Evolutionary conservation across 2,113 vertebrate genomes (phyloP).

Genomic region (Pygathrix nemaeus): DNA sequence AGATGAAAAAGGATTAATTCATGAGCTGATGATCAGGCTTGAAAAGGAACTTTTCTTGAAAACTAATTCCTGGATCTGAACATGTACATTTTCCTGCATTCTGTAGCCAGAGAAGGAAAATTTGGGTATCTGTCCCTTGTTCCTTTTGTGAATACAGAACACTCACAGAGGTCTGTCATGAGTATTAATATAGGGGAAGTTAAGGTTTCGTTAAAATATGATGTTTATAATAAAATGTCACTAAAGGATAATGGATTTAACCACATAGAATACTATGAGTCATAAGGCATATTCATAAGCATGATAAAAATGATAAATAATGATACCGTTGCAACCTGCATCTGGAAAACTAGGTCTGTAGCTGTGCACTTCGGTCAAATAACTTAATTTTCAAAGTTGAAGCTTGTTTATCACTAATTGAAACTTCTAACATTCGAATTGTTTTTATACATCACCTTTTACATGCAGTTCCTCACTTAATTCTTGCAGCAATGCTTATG

Average conservation of each 20-base stretch:
- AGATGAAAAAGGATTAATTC: not conserved
- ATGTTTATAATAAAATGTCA: not conserved
- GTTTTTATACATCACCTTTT: not conserved
- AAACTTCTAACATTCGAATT: not conserved
- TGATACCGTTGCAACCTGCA: not conserved
- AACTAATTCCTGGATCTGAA: not conserved
- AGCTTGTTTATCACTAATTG: not conserved
- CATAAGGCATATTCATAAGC: not conserved
- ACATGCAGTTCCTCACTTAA: not conserved
- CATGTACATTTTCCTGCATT: not conserved
- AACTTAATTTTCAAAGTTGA: not conserved
- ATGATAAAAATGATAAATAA: not conserved
- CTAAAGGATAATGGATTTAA: not conserved
- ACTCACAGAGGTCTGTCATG: not conserved
- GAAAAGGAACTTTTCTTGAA: not conserved
- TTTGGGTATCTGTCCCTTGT: not conserved
- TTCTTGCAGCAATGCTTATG: not conserved
- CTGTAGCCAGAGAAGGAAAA: not conserved
- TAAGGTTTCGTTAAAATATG: not conserved
- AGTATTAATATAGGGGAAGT: not conserved
- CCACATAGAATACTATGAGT: not conserved
- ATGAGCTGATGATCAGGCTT: not conserved
- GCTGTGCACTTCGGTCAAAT: not conserved
- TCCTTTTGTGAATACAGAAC: not conserved
- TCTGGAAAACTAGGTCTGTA: not conserved